Conservation (phyloP, 1,140 invertebrate genomes). For the Berghia stephanieae region DNA sequence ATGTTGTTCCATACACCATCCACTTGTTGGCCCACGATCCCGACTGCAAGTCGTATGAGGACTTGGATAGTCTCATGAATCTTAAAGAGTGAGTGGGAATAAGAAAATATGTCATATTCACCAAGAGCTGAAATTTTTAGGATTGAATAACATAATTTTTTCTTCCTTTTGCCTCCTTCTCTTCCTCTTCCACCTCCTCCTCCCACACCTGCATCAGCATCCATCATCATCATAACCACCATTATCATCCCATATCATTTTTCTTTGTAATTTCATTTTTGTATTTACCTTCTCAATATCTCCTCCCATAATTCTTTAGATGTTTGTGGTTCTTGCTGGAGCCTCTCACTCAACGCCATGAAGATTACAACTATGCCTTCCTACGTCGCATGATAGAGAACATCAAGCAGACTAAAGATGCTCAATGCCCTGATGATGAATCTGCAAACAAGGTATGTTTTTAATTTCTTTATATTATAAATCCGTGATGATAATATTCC, state of each 20-base stretch:
- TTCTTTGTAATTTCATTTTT: background rate
- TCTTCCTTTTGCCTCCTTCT: too few relatives aligned
- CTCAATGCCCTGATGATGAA: conserved; percentile 83
- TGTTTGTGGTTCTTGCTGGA: conserved; percentile 95
- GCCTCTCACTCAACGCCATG: conserved; percentile 90
- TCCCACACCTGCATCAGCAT: too few relatives aligned
- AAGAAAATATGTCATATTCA: too few relatives aligned
- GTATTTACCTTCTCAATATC: background rate
- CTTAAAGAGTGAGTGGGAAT: conserved; percentile 68
- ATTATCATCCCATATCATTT: background rate
- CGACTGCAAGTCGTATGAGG: conserved; percentile 79
- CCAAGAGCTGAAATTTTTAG: too few relatives aligned
- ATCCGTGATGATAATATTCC: background rate
- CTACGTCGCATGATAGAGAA: conserved; percentile 91
- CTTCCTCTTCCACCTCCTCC: too few relatives aligned
- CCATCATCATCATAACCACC: too few relatives aligned
- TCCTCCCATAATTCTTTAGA: too few relatives aligned
- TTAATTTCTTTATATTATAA: background rate
- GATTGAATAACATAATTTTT: too few relatives aligned
- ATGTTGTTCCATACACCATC: conserved; percentile 94
- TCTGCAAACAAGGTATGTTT: conserved; percentile 79
- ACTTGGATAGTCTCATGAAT: conserved; percentile 77
- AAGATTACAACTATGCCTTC: conserved; percentile 95
- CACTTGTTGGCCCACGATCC: conserved; percentile 92
- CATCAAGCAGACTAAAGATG: conserved; percentile 84